Conservation (phyloP, 2,797 vertebrate species). For the Mareca penelope region DNA sequence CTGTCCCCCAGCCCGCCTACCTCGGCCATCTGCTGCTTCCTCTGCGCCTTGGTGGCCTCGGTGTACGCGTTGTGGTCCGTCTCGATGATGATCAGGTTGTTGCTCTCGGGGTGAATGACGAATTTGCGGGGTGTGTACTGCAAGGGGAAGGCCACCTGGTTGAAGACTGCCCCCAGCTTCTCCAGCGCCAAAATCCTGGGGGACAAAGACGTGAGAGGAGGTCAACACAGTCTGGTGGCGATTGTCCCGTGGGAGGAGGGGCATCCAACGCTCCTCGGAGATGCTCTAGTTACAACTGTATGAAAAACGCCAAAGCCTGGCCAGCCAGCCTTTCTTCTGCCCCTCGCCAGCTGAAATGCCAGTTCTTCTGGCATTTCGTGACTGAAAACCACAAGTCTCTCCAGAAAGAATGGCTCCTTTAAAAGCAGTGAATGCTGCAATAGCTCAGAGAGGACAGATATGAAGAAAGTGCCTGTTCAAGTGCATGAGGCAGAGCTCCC, state of each 20-base stretch:
- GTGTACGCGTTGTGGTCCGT: slow-evolving; percentile 99
- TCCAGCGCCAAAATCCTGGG: slow-evolving; percentile 95
- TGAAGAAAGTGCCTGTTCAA: slow-evolving; percentile 33
- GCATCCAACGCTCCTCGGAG: background rate
- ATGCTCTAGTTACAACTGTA: background rate
- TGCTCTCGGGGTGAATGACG: slow-evolving; percentile 97
- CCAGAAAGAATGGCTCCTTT: slow-evolving; percentile 57
- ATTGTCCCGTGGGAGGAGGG: fast-evolving
- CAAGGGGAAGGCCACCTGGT: slow-evolving; percentile 96
- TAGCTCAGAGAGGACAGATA: slow-evolving; percentile 10
- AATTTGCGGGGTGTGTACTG: slow-evolving; percentile 98
- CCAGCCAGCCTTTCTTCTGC: slow-evolving; percentile 5
- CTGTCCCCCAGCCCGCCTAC: slow-evolving; percentile 67
- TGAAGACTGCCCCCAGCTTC: slow-evolving; percentile 97
- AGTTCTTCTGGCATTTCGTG: slow-evolving; percentile 37
- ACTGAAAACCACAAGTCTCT: slow-evolving; percentile 37
- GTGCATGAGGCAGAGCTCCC: slow-evolving; percentile 14
- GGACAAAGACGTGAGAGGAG: background rate
- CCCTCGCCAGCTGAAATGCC: slow-evolving; percentile 47
- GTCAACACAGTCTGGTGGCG: background rate
- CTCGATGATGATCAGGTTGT: slow-evolving; percentile 95
- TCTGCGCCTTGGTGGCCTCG: slow-evolving; percentile 96
- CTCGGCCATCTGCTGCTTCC: slow-evolving; percentile 99
- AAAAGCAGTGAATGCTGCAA: slow-evolving; percentile 51
- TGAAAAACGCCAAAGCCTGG: background rate